A percentile compares a stretch with the other conserved stretches of the same genome.
phyloP scores from a whole-genome alignment of 1,140 invertebrate genomes.

The Euglossa dilemma region DNA sequence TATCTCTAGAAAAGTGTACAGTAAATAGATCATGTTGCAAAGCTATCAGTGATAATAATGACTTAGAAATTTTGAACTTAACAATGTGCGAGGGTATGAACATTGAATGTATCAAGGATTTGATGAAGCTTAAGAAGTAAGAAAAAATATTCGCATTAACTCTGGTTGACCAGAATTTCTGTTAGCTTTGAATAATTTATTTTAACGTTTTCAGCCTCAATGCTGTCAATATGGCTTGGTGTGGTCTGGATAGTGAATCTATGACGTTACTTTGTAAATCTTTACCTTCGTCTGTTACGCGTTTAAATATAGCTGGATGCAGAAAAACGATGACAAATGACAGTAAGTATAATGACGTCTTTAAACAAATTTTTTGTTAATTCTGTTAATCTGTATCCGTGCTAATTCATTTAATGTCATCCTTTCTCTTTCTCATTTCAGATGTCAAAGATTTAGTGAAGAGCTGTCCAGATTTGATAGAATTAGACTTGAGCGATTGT shows the following conservation, averaged over 20 bases:
- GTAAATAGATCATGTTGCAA: conserved; percentile 85
- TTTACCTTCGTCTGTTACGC: conserved; percentile 85
- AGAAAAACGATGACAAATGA: conserved; percentile 88
- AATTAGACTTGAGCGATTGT: conserved; percentile 94
- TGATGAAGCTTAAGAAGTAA: conserved; percentile 86
- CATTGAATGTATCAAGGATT: conserved; percentile 83
- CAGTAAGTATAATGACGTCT: conserved; percentile 83
- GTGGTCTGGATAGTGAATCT: conserved; percentile 84
- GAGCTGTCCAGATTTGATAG: conserved; percentile 88
- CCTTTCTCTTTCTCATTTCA: conserved; percentile 77
- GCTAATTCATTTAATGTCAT: background rate
- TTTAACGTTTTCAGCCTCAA: conserved; percentile 83
- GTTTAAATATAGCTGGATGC: conserved; percentile 92
- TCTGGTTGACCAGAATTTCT: background rate
- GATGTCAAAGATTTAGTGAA: conserved; percentile 86
- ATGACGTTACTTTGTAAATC: conserved; percentile 85
- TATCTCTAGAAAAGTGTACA: conserved; percentile 91
- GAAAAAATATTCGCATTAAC: conserved; percentile 29
- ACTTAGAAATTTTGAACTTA: conserved; percentile 89
- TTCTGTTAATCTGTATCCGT: background rate
- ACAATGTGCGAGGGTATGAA: conserved; percentile 88
- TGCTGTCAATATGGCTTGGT: conserved; percentile 93
- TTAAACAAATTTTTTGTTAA: background rate
- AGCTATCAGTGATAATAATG: conserved; percentile 86
- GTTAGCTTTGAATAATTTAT: no score